Evolutionary conservation across 2,797 vertebrate genomes (phyloP).

Genomic region (Xerus rutilus): DNA sequence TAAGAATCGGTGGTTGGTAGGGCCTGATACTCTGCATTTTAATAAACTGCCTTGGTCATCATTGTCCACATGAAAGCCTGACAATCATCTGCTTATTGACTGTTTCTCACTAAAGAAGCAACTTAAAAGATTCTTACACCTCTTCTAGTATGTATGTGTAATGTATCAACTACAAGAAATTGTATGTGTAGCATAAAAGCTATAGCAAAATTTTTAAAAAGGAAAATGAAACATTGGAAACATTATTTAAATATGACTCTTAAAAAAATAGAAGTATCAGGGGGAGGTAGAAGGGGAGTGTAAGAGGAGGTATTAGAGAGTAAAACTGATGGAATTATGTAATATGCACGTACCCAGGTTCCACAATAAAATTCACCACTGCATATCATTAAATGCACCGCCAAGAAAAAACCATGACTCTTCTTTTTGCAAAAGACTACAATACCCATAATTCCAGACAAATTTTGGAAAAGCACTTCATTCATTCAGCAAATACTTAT

Average conservation of each 20-base stretch:
- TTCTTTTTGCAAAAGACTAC: not conserved
- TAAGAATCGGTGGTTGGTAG: not conserved
- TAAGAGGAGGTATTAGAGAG: not conserved
- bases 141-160: not conserved
- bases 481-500: constrained; percentile 18
- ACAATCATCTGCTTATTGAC: not conserved
- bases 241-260: not conserved
- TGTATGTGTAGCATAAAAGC: not conserved
- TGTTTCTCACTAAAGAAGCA: not conserved
- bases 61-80: not conserved
- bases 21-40: not conserved
- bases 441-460: not conserved
- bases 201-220: not conserved
- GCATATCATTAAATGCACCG: not conserved
- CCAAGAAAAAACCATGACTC: not conserved
- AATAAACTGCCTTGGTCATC: not conserved
- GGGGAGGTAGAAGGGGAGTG: not conserved
- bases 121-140: not conserved
- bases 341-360: not conserved
- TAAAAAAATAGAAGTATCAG: not conserved
- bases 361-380: not conserved
- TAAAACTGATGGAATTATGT: not conserved
- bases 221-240: not conserved
- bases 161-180: not conserved
- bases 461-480: constrained; percentile 23